Conservation (phyloP, 2,113 vertebrate genomes). For the Patagioenas fasciata region DNA sequence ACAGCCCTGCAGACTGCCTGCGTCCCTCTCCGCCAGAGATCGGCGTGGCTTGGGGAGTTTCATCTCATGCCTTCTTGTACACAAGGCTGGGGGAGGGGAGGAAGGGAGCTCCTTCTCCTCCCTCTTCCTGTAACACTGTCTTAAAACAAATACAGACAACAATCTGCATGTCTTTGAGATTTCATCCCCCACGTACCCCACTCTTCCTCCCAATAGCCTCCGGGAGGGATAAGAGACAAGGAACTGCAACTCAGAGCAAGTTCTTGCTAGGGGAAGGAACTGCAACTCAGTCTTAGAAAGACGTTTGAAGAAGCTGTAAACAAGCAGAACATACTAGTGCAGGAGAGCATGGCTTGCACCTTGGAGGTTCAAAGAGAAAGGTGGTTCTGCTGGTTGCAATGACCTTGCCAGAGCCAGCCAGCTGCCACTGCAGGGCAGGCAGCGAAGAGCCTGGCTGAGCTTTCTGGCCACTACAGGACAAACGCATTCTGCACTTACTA, state of each 20-base stretch:
- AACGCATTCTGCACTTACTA: not conserved
- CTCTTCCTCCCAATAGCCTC: not conserved
- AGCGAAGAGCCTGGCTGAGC: not conserved
- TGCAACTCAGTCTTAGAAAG: not conserved
- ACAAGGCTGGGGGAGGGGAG: accelerated
- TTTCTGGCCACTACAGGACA: not conserved
- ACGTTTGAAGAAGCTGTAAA: not conserved
- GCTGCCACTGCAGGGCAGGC: not conserved
- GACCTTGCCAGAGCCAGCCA: not conserved
- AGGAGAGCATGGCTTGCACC: not conserved
- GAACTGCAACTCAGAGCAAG: not conserved
- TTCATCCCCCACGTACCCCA: not conserved
- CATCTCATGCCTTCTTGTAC: not conserved
- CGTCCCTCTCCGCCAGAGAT: not conserved
- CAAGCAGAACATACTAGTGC: not conserved
- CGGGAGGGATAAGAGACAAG: not conserved
- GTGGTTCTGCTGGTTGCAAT: not conserved
- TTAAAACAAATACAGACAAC: not conserved
- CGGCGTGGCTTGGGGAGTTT: not conserved
- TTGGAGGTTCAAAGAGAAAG: not conserved
- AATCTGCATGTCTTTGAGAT: not conserved
- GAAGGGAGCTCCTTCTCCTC: not conserved
- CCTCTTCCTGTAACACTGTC: not conserved
- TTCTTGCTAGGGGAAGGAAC: not conserved
- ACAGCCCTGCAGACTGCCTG: not conserved